Evolutionary conservation across 2,888 invertebrate species (phyloP).

Genomic region (Dasysyrphus albostriatus): DNA sequence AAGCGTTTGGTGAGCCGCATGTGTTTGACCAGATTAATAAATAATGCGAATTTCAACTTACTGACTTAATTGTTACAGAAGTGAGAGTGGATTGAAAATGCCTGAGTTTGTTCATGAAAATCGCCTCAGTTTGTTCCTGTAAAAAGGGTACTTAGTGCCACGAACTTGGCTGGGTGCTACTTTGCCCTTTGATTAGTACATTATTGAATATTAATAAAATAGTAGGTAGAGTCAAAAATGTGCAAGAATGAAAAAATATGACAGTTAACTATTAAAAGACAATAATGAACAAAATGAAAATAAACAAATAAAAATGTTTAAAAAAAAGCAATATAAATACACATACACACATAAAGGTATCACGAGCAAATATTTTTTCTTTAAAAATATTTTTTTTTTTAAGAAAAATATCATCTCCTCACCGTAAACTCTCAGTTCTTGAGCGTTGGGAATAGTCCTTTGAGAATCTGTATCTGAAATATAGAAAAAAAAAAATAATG

Average conservation of each 20-base stretch:
- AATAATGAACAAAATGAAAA: neutral
- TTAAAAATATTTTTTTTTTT: neutral
- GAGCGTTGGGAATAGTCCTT: conserved; percentile 93
- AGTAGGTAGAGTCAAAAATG: neutral
- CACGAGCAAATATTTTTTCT: conserved; percentile 38
- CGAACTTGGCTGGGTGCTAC: too few species aligned
- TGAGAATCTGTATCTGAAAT: conserved; percentile 88
- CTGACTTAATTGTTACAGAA: too few species aligned
- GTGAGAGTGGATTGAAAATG: too few species aligned
- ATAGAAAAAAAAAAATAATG: neutral
- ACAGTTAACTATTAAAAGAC: too few species aligned
- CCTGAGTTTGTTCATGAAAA: too few species aligned
- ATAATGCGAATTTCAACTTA: too few species aligned
- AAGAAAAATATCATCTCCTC: conserved; percentile 78
- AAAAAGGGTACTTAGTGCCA: too few species aligned
- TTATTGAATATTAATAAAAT: too few species aligned
- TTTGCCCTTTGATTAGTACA: too few species aligned
- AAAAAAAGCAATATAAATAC: conserved; percentile 20
- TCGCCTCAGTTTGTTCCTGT: too few species aligned
- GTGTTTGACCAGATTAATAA: too few species aligned
- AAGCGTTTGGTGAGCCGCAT: too few species aligned
- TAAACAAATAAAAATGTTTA: neutral
- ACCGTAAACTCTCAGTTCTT: conserved; percentile 93
- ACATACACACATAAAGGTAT: conserved; percentile 35
- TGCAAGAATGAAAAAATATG: neutral